Base-by-base conservation (phyloP, 2,113 vertebrate species). In the Chlamydotis undulata region DNA sequence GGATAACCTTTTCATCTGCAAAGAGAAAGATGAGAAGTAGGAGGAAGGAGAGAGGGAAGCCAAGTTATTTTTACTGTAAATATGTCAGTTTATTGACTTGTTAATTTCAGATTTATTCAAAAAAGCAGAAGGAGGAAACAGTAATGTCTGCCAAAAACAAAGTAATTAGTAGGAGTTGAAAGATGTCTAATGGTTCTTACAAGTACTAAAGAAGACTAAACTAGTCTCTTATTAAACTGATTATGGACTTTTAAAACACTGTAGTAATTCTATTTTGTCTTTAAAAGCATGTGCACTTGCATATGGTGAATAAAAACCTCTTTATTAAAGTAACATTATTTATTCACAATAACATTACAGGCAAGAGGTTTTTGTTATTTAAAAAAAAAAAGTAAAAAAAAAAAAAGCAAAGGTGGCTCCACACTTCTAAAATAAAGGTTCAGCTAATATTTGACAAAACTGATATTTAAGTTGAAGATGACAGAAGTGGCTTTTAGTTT, bases 151-250 rank as follows among this genome's bases (percentile, higher is more conserved):
- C 96, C 95, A 97, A 95, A 96, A 61, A 0, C 74, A 57, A 91
- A 97, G 89, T 94, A 91, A 96, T 96, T 91, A 96, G 92, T 95
- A 86, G 94, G 92, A 95, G 89, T 95, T 84, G 82, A 78, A 94
- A 94, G 74, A 90, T 94, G 89, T 76, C 57, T 96, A 96, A 94
- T 93, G 90, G 93, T 89, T 93, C 86, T 93, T 94, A 6, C 61
- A 89, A 95, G 94, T 87, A 68, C 86, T 94, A 69, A 78, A 96
- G 83, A 94, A 73, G 78, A 91, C 91, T 96, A 93, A 95, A 79
- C 76, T 65, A 67, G 73, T 89, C 47, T 87, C 83, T 87, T 85
- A 89, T 75, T 91, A 82, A 95, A 53, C 26, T 93, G 60, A 19
- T 83, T 93, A 74, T 85, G 76, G 81, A 92, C 83, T 84, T 96